Evolutionary conservation across 2,888 invertebrate species (phyloP), one percentile per base, ranked within the genome.

Genomic region (Rapana venosa): DNA sequence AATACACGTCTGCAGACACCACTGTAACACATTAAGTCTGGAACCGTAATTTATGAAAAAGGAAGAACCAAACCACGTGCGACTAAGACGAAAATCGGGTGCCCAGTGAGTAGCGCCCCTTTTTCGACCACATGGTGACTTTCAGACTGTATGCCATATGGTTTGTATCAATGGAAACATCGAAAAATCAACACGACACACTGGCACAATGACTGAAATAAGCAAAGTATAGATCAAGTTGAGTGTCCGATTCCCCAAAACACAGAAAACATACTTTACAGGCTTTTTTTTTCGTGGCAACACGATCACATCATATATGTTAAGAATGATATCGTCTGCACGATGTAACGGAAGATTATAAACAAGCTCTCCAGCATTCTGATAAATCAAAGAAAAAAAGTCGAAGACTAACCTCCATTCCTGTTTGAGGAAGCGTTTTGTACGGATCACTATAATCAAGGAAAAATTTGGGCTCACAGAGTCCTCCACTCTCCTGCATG

Each of bases 401-500:
- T 22, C 35, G 5, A 36, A 36, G 81, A 81, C 81, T 22, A 81
- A 81, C 81, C 81, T 81, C 81, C 81, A 81, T 81, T 81, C 81
- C 81, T 36, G 81, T 13, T 22, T 81, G 81, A 22, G 17, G 36
- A 6, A 81, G 81, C 81, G 81, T 22, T 81, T 81, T 81, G 81
- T 61, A 61, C 2, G 58, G 85, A 58, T 61, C 85, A 85, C 32
- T 32, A 56, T 20, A 85, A 58, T 84, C 84, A 84, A 61, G 20
- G 56, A 17, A 61, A 85, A 56, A 85, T 20, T 61, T 85, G 32
- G 61, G 20, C 32, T 47, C 79, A 56, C 36, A 87, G 20, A 26
- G 26, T 22, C 30, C 36, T 79, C 88, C 88, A 88, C 77, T 77
- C 88, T 32, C 88, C 88, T 88, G 81, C 79, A 81, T 88, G 88